Conservation (phyloP, 2,113 vertebrate species). For the Cinclus mexicanus region DNA sequence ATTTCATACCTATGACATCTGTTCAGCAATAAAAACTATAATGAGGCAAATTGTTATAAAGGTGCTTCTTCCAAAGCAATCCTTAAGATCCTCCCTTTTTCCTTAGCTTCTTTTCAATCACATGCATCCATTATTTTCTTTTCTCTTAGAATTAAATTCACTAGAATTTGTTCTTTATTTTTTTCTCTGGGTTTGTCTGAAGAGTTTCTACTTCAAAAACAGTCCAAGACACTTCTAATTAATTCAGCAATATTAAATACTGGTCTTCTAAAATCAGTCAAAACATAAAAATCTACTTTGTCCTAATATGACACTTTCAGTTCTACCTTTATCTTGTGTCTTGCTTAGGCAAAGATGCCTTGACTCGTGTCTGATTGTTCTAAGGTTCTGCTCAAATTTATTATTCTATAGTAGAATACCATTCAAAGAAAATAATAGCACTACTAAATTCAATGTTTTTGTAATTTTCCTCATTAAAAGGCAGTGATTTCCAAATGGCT, state of each 20-base stretch:
- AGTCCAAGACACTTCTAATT: not conserved
- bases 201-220: not conserved
- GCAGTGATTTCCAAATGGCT: not conserved
- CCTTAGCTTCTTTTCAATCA: not conserved
- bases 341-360: not conserved
- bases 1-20: not conserved
- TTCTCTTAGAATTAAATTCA: not conserved
- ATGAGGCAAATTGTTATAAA: not conserved
- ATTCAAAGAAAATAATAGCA: not conserved
- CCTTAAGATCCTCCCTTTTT: fast-evolving
- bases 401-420: not conserved
- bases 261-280: not conserved
- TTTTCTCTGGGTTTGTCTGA: not conserved
- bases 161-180: not conserved
- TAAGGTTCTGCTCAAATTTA: not conserved
- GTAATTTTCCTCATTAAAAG: not conserved
- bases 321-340: not conserved
- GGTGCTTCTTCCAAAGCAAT: not conserved
- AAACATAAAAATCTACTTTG: not conserved
- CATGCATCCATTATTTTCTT: not conserved
- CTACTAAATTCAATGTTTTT: not conserved
- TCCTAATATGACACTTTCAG: not conserved
- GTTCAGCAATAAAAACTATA: not conserved
- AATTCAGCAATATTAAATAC: not conserved
- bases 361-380: not conserved